phyloP scores from a whole-genome alignment of 1,140 invertebrate genomes.

The Dryas iulia region DNA sequence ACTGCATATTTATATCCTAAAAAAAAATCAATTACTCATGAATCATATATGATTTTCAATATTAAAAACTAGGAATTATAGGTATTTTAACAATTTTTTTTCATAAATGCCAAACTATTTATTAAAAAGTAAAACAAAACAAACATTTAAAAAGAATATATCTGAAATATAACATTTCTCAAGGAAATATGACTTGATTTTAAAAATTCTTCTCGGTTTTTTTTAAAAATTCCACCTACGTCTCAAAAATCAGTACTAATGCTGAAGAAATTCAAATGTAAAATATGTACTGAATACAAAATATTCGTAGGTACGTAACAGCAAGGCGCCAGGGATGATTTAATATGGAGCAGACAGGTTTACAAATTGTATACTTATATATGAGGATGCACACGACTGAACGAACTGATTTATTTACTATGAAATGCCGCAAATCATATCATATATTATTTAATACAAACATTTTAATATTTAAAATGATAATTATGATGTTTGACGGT shows the following conservation, averaged over 20 bases:
- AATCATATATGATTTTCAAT: too few relatives aligned
- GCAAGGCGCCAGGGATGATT: constrained; percentile 23
- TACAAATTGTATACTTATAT: constrained; percentile 6
- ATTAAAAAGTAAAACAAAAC: neutral
- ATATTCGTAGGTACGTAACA: constrained; percentile 21
- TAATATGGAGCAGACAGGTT: constrained; percentile 21
- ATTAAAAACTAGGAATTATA: too few relatives aligned
- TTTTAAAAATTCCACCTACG: neutral
- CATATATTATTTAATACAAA: neutral
- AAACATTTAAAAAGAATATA: too few relatives aligned
- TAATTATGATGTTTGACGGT: neutral
- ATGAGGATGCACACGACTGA: constrained; percentile 3
- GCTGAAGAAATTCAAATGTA: constrained; percentile 24
- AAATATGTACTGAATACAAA: constrained; percentile 27
- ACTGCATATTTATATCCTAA: constrained; percentile 58
- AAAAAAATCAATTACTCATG: constrained; percentile 11
- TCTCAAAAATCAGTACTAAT: constrained; percentile 18
- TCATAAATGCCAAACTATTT: too few relatives aligned
- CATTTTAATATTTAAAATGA: neutral
- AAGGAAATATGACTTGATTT: neutral
- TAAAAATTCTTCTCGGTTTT: too few relatives aligned
- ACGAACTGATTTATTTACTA: neutral
- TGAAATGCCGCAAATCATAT: neutral
- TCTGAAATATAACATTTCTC: too few relatives aligned
- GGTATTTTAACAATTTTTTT: too few relatives aligned